These are phyloP conservation scores for Platichthys flesus DNA, from an alignment of 2,113 vertebrate species.

Conservation along the genomic window DNA sequence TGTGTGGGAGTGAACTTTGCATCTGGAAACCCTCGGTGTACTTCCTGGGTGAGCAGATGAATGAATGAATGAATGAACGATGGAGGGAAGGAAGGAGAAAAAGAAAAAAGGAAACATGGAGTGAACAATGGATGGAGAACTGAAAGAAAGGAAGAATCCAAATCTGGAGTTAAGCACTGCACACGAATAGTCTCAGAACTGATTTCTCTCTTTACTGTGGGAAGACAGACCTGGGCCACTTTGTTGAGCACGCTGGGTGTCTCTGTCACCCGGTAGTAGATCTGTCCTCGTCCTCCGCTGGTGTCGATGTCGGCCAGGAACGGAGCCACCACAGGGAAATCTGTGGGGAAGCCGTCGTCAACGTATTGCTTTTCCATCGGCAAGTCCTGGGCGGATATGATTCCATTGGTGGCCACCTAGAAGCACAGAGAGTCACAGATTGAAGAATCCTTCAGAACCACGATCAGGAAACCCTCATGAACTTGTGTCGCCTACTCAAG, in stretches of 20 bases:
- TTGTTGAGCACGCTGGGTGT: constrained; percentile 79
- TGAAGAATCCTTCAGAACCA: neutral
- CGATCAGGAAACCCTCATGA: too few relatives aligned
- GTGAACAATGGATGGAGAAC: constrained; percentile 47
- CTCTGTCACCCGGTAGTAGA: constrained; percentile 90
- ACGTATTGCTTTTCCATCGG: constrained; percentile 98
- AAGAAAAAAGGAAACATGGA: constrained; percentile 9
- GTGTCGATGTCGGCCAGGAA: constrained; percentile 97
- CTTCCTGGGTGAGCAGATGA: constrained; percentile 72
- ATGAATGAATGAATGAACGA: constrained; percentile 43
- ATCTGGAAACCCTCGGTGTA: constrained; percentile 86
- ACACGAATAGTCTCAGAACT: neutral
- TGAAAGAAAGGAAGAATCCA: constrained; percentile 40
- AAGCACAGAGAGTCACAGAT: constrained; percentile 1
- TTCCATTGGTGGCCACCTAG: constrained; percentile 97
- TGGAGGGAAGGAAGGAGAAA: neutral
- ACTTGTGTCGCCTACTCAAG: neutral
- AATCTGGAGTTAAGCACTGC: constrained; percentile 10
- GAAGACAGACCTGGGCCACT: constrained; percentile 71
- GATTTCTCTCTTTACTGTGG: neutral
- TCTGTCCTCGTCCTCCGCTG: constrained; percentile 84
- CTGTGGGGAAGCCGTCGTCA: constrained; percentile 94
- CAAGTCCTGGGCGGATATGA: constrained; percentile 94
- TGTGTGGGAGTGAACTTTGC: constrained; percentile 84
- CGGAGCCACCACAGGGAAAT: constrained; percentile 93